These are phyloP conservation scores for Arrhopalites spinosus DNA, from an alignment of 2,888 invertebrate genomes.

Conservation along the genomic window DNA sequence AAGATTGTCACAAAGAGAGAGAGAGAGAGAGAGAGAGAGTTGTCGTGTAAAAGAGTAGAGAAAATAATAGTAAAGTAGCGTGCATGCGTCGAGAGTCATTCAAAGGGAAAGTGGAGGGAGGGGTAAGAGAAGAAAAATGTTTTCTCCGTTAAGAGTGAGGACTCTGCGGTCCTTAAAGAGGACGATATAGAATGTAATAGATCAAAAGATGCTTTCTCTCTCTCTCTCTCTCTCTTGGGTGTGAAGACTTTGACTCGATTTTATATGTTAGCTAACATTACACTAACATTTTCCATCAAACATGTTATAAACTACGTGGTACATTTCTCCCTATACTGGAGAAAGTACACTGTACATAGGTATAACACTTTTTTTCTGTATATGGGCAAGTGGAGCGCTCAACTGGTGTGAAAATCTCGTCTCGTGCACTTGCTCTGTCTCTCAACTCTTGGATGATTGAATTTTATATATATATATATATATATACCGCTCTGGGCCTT, in stretches of 20 bases:
- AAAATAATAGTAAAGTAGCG: neutral
- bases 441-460: constrained; percentile 17
- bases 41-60: no score
- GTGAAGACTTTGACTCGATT: no score
- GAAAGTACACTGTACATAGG: no score
- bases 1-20: no score
- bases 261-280: no score
- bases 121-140: neutral
- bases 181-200: neutral
- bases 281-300: no score
- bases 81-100: neutral
- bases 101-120: neutral
- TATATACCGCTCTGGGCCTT: constrained; percentile 5
- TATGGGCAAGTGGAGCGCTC: neutral
- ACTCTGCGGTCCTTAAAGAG: neutral
- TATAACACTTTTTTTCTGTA: no score
- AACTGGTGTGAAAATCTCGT: constrained; percentile 27
- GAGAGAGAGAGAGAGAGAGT: no score
- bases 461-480: constrained; percentile 2
- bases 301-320: neutral
- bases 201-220: neutral
- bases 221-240: neutral
- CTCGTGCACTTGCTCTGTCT: neutral
- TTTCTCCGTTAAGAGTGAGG: neutral
- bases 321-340: neutral